Conservation (phyloP, 2,888 invertebrate species). For the Eumacrocentrus americanus region DNA sequence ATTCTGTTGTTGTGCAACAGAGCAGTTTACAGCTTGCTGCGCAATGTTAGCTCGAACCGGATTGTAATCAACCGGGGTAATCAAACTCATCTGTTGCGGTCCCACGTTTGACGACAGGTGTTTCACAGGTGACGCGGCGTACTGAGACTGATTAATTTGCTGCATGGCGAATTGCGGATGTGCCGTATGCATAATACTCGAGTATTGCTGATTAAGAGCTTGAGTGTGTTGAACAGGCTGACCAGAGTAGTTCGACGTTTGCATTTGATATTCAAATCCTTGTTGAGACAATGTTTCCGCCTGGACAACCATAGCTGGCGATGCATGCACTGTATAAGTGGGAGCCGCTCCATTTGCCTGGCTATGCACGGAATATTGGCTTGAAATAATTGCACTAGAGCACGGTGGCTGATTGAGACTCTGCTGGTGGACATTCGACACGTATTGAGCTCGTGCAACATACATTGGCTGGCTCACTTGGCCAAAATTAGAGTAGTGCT, state of each 20-base stretch:
- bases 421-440: conserved; percentile 31
- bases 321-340: conserved; percentile 49
- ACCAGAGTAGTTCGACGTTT: too few relatives aligned
- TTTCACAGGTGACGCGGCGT: conserved; percentile 28
- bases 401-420: conserved; percentile 40
- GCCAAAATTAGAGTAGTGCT: conserved; percentile 31
- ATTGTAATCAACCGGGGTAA: not conserved
- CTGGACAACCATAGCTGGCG: too few relatives aligned
- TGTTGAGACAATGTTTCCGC: too few relatives aligned
- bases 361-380: conserved; percentile 37
- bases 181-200: conserved; percentile 18
- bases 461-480: conserved; percentile 31
- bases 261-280: conserved; percentile 37
- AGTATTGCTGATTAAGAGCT: conserved; percentile 23
- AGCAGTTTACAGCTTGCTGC: conserved; percentile 24
- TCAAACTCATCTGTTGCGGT: not conserved
- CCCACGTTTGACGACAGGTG: conserved; percentile 18
- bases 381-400: conserved; percentile 35
- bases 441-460: not conserved
- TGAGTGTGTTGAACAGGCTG: conserved; percentile 26
- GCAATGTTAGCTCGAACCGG: not conserved
- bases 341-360: conserved; percentile 39
- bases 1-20: too few relatives aligned
- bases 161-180: conserved; percentile 34
- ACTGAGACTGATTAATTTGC: conserved; percentile 43